phyloP scores from a whole-genome alignment of 2,888 invertebrate species.

The Exephanes ischioxanthus region DNA sequence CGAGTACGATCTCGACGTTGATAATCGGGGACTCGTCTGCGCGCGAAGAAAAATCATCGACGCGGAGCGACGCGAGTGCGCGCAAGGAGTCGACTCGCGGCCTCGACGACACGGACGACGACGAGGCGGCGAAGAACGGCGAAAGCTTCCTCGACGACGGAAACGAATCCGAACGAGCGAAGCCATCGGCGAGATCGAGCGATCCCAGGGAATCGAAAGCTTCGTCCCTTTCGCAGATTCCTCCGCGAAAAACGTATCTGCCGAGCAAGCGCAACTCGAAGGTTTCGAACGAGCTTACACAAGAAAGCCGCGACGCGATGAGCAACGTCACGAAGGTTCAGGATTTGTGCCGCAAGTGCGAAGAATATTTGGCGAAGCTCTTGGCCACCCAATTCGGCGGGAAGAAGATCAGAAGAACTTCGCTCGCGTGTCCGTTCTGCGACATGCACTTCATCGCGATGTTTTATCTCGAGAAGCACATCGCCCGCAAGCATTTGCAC shows the following conservation, averaged over 20 bases:
- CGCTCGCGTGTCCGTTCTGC: constrained; percentile 72
- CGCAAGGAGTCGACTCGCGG: background rate
- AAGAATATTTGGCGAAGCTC: constrained; percentile 63
- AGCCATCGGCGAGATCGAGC: background rate
- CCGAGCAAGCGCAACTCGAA: background rate
- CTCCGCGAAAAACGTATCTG: constrained; percentile 17
- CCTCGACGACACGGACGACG: background rate
- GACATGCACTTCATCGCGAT: constrained; percentile 68
- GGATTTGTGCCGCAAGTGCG: constrained; percentile 65
- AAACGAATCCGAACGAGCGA: background rate
- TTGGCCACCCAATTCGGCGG: constrained; percentile 57
- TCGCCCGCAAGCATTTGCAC: constrained; percentile 69
- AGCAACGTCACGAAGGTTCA: background rate
- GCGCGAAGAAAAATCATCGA: constrained; percentile 11
- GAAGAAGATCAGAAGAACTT: constrained; percentile 57
- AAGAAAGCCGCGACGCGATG: background rate
- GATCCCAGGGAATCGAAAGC: background rate
- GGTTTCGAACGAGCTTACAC: background rate
- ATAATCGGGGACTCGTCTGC: background rate
- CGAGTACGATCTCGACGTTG: background rate
- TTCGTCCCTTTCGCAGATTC: background rate
- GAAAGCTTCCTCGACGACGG: background rate
- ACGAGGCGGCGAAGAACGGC: background rate
- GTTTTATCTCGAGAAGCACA: constrained; percentile 69
- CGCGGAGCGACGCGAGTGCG: background rate